Conservation (phyloP, 2,797 vertebrate species). For the Cynopterus sphinx region DNA sequence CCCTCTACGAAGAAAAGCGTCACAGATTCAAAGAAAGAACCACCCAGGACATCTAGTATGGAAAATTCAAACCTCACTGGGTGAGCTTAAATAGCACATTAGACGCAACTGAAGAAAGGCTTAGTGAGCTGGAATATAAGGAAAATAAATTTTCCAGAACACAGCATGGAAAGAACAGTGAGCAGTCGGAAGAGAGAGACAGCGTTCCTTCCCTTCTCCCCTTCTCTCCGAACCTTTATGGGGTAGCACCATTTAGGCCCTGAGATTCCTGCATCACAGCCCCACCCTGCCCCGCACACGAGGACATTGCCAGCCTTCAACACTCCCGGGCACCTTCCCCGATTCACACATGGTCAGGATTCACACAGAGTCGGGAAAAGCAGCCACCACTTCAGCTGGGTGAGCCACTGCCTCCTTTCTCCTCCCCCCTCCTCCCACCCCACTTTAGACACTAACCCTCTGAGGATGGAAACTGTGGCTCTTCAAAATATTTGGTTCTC, state of each 20-base stretch:
- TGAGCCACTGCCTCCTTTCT: neutral
- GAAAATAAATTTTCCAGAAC: neutral
- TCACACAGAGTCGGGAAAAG: neutral
- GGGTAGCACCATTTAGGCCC: neutral
- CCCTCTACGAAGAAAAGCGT: neutral
- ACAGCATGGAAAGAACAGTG: neutral
- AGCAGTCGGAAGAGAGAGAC: neutral
- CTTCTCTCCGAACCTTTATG: neutral
- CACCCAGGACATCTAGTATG: neutral
- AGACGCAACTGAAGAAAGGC: neutral
- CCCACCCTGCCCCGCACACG: no score
- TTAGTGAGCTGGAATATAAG: neutral
- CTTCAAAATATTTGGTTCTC: neutral
- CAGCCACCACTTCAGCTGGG: neutral
- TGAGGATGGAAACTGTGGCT: neutral
- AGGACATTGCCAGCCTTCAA: neutral
- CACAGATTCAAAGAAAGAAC: neutral
- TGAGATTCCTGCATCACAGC: neutral
- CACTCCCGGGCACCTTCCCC: neutral
- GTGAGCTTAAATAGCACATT: neutral
- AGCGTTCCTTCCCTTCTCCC: neutral
- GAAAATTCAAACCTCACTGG: conserved; percentile 8
- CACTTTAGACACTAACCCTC: neutral
- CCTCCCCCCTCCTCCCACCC: neutral
- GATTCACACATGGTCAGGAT: neutral